Percentiles rank a stretch among this genome's conserved stretches.
phyloP scores from a whole-genome alignment of 2,113 vertebrate species.

The Oenanthe melanoleuca region DNA sequence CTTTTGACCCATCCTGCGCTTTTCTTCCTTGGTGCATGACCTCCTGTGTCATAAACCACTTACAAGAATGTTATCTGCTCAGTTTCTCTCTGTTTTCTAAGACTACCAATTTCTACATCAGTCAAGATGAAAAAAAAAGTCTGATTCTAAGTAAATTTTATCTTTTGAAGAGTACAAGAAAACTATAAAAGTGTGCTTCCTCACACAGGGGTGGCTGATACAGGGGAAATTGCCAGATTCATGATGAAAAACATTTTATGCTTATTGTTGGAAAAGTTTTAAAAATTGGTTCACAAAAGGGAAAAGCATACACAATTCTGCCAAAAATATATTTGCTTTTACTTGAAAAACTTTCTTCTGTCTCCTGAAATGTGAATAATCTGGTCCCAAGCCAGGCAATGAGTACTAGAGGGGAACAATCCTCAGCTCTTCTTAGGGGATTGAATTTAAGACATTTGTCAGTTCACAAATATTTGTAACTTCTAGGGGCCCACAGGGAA shows the following conservation, averaged over 20 bases:
- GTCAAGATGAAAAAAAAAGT: neutral
- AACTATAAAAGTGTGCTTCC: neutral
- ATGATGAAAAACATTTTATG: slow-evolving; percentile 5
- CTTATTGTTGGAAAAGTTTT: slow-evolving; percentile 26
- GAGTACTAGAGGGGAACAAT: neutral
- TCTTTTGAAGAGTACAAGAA: neutral
- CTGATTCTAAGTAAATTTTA: too few relatives aligned
- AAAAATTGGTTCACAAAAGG: neutral
- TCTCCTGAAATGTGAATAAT: neutral
- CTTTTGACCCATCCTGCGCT: neutral
- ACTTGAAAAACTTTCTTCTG: neutral
- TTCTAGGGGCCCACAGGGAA: slow-evolving; percentile 86
- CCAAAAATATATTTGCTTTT: neutral
- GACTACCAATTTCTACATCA: neutral
- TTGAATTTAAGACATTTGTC: neutral
- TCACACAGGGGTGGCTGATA: neutral
- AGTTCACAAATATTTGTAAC: slow-evolving; percentile 57
- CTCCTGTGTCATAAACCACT: neutral
- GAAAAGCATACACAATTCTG: neutral
- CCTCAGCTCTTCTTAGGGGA: neutral
- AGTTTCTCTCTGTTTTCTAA: too few relatives aligned
- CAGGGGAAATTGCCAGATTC: neutral
- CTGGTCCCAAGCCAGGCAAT: neutral
- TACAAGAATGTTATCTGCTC: too few relatives aligned
- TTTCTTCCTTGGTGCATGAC: neutral